Conservation (phyloP, 2,113 vertebrate species). For the Melospiza melodia region DNA sequence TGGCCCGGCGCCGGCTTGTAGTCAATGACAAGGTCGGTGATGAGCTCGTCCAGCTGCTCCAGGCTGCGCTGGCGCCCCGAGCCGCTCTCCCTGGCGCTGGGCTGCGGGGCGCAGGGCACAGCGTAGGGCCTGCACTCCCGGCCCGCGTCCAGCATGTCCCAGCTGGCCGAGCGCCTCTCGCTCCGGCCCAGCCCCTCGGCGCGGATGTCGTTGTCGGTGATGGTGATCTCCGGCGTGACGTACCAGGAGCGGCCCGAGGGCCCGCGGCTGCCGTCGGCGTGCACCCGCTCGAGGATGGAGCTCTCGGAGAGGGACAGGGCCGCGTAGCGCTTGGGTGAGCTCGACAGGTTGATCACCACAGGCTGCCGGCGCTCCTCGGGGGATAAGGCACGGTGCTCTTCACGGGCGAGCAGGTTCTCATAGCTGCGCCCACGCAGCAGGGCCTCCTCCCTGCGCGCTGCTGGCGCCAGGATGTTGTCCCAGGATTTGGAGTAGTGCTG, state of each 20-base stretch:
- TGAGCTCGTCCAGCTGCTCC: conserved; percentile 92
- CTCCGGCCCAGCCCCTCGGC: conserved; percentile 71
- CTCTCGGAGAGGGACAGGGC: conserved; percentile 93
- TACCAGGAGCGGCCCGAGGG: conserved; percentile 84
- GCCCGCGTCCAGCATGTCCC: conserved; percentile 74
- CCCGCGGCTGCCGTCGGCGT: conserved; percentile 72
- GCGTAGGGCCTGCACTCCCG: neutral
- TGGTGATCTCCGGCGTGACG: conserved; percentile 94
- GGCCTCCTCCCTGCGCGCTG: conserved; percentile 77
- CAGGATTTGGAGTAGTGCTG: conserved; percentile 94
- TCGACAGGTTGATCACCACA: conserved; percentile 92
- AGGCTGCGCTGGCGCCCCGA: conserved; percentile 89
- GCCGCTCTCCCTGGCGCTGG: conserved; percentile 64
- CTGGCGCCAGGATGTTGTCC: conserved; percentile 91
- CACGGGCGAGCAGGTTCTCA: conserved; percentile 87
- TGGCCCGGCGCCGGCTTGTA: conserved; percentile 82
- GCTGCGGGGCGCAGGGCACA: neutral
- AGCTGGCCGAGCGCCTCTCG: conserved; percentile 80
- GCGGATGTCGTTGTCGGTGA: conserved; percentile 93
- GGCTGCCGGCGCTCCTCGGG: conserved; percentile 83
- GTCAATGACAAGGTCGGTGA: conserved; percentile 93
- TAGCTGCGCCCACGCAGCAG: conserved; percentile 90
- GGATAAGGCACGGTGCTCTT: conserved; percentile 76
- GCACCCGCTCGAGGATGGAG: conserved; percentile 85
- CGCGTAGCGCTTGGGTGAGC: conserved; percentile 91